Base-by-base conservation (phyloP, 2,797 vertebrate species). In the Tarsius wallacei region DNA sequence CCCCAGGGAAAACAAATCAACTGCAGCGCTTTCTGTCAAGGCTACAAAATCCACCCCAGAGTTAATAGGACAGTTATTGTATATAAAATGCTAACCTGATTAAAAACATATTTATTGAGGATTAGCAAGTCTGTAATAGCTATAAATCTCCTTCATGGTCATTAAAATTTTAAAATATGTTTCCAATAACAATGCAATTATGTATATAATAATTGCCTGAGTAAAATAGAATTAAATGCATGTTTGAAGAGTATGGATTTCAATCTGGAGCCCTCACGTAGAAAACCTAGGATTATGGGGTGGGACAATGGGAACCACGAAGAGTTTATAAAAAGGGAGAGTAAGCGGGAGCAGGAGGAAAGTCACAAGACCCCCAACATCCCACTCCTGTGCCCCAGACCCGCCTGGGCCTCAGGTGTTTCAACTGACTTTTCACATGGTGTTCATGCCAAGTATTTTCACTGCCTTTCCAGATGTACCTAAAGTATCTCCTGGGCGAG, bases 61-160 rank as follows among this genome's bases (percentile, higher is more conserved):
- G 91, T 97, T 97, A 97, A 93, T 87, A 96, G 96, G 98, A 98
- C 96, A 97, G 97, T 97, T 97, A 96, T 84, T 12, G 0, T 91
- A 95, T 91, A 93, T 93, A 98, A 98, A 98, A 98, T 57, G 74
- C 24, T 96, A 97, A 93, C 88, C 66, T 98, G 97, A 98, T 99
- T 98, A 98, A 98, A 98, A 97, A 76, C 97, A 97, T 93, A 93
- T 97, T 98, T 98, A 95, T 96, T 70, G 96, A 97, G 97, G 98
- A 98, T 98, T 98, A 99, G 98, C 97, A 97, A 97, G 88, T 97
- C 97, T 95, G 57, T 77, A 97, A 96, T 22, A 95, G 95, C 97
- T 88, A 76, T 94, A 92, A 51, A 87, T 98, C 96, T 98, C 95
- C 90, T 97, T 90, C 1, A 22, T 94, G 96, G 96, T 96, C 36